Conservation (phyloP, 2,888 invertebrate genomes). For the Artemia sinica region DNA sequence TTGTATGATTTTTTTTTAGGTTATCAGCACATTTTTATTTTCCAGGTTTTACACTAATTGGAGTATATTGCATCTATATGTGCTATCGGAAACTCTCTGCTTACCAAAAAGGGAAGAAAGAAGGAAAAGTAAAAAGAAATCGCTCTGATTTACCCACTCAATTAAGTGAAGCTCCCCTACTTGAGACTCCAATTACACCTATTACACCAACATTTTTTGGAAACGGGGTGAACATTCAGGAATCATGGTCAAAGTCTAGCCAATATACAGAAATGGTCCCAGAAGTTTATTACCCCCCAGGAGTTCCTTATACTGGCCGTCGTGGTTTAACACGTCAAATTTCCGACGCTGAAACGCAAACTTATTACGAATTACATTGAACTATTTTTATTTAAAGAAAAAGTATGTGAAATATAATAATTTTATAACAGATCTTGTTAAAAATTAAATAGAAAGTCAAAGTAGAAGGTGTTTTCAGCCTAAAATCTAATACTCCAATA, state of each 20-base stretch:
- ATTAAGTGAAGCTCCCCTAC: not conserved
- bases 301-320: not conserved
- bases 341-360: constrained; percentile 3
- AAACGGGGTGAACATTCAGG: constrained; percentile 16
- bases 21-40: not conserved
- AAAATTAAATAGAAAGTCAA: too few relatives aligned
- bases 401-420: too few relatives aligned
- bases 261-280: not conserved
- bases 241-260: constrained; percentile 15
- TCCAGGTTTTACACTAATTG: not conserved
- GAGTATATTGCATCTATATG: not conserved
- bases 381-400: not conserved
- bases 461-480: too few relatives aligned
- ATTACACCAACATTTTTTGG: constrained; percentile 15
- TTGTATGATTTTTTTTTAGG: too few relatives aligned
- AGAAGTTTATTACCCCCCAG: not conserved
- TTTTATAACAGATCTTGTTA: too few relatives aligned
- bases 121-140: not conserved
- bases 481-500: too few relatives aligned
- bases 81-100: constrained; percentile 2
- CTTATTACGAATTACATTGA: not conserved
- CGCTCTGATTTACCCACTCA: not conserved
- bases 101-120: not conserved
- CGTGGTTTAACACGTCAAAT: not conserved
- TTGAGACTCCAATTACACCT: not conserved